Base-by-base conservation (phyloP, 1,140 invertebrate species). In the Meloidogyne exigua region DNA sequence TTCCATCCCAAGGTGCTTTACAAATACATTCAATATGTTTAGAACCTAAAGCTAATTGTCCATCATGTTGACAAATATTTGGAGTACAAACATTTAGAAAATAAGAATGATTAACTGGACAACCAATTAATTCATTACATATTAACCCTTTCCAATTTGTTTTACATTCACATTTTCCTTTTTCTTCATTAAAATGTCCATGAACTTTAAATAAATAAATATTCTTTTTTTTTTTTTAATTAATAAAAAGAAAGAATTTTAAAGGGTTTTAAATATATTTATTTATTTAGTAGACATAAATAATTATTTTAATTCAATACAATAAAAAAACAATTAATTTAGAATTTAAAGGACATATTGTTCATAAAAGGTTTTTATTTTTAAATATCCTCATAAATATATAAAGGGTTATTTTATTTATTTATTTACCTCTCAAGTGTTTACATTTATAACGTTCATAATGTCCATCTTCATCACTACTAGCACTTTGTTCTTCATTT, bases 361-460 rank as follows among this genome's bases (percentile, higher is more conserved):
- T 32, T 7, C 28, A 32, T 32, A 32, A 32, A 32, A 32, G 28
- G 28, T 32, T 7, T 3, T 3, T 32, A 32, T 32, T 32, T 32
- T n/a, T n/a, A n/a, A n/a, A n/a, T n/a, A n/a, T n/a, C n/a, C n/a
- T n/a, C n/a, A n/a, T n/a, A n/a, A n/a, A n/a, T n/a, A n/a, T n/a
- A n/a, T n/a, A n/a, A n/a, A 7, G 28, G 28, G 2, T 7, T 32
- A 32, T 32, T 7, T 32, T 3, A 32, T 3, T 32, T 3, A 32
- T 32, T 32, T 32, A 2, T 32, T 32, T 25, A 81, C 80, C 80
- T 68, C 81, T 68, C 11, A 81, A 65, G 36, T 81, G 82, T 76
- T 84, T 84, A 79, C 80, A 81, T 62, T 81, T 81, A 62, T 82
- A 84, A 26, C 77, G 76, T 65, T 81, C 80, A 36, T 81, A 81